Evolutionary conservation across 2,888 invertebrate genomes (phyloP).

Genomic region (Drosophila atripex): DNA sequence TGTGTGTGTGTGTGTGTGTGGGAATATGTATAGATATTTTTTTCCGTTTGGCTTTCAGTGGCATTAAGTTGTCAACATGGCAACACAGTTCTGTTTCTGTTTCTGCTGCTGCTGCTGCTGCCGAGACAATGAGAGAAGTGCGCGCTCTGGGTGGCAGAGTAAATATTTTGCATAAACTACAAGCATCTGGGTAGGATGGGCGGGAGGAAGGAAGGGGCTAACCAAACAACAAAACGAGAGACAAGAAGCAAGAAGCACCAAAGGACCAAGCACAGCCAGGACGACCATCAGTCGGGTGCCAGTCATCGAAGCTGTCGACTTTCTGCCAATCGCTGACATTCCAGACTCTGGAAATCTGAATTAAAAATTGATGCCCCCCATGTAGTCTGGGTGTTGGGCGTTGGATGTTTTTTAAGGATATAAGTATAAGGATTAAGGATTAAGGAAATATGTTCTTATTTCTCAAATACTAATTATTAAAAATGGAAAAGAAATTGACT

Average conservation of each 20-base stretch:
- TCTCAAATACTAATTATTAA: no score
- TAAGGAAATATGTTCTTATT: no score
- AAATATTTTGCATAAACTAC: constrained; percentile 45
- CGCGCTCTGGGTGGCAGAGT: background rate
- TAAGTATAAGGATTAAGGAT: no score
- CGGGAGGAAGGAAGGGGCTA: background rate
- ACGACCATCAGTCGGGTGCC: constrained; percentile 14
- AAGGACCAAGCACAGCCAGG: background rate
- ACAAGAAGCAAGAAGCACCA: background rate
- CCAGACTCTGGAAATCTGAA: background rate
- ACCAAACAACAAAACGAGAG: background rate
- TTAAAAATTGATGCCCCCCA: no score
- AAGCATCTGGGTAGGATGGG: background rate
- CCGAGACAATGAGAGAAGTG: constrained; percentile 13
- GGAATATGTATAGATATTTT: background rate
- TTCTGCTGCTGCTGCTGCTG: background rate
- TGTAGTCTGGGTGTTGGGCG: no score
- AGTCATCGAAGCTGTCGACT: constrained; percentile 44
- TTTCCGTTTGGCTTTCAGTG: background rate
- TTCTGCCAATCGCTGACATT: constrained; percentile 33
- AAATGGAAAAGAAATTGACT: no score
- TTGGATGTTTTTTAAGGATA: no score
- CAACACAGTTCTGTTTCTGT: constrained; percentile 9
- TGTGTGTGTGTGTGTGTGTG: background rate
- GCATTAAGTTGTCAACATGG: constrained; percentile 38